Conservation (phyloP, 2,888 invertebrate species). For the Agrilus cyanescens region DNA sequence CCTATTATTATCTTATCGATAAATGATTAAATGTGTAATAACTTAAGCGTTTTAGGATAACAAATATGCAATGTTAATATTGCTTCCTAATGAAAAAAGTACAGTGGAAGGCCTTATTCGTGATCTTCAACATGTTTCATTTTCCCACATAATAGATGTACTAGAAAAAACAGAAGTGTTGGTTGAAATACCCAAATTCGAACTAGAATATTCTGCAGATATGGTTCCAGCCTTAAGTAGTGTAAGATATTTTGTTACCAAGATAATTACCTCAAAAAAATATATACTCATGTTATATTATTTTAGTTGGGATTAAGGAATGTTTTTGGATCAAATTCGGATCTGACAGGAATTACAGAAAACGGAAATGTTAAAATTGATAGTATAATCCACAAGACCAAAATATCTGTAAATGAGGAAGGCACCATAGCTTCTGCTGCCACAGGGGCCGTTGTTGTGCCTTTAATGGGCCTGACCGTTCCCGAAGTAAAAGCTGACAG, state of each 20-base stretch:
- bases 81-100: slow-evolving; percentile 45
- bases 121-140: slow-evolving; percentile 44
- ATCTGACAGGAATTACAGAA: slow-evolving; percentile 45
- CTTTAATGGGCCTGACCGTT: slow-evolving; percentile 43
- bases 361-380: slow-evolving; percentile 36
- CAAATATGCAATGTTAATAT: slow-evolving; percentile 49
- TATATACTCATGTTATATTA: no score
- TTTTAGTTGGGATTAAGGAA: slow-evolving; percentile 47
- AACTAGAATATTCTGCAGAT: slow-evolving; percentile 43
- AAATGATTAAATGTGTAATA: no score
- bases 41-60: slow-evolving; percentile 37
- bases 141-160: slow-evolving; percentile 36
- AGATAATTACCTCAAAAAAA: background rate
- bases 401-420: slow-evolving; percentile 50
- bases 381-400: slow-evolving; percentile 49
- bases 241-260: slow-evolving; percentile 32
- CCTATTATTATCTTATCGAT: no score
- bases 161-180: slow-evolving; percentile 41
- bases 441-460: slow-evolving; percentile 46
- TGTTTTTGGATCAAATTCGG: slow-evolving; percentile 44
- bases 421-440: slow-evolving; percentile 56
- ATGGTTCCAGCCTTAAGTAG: slow-evolving; percentile 37
- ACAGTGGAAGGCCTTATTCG: slow-evolving; percentile 39
- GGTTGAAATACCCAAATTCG: slow-evolving; percentile 49
- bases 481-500: slow-evolving; percentile 44